These are phyloP conservation scores for Chloroclystis v-ata DNA, from an alignment of 2,888 invertebrate species.

Conservation along the genomic window DNA sequence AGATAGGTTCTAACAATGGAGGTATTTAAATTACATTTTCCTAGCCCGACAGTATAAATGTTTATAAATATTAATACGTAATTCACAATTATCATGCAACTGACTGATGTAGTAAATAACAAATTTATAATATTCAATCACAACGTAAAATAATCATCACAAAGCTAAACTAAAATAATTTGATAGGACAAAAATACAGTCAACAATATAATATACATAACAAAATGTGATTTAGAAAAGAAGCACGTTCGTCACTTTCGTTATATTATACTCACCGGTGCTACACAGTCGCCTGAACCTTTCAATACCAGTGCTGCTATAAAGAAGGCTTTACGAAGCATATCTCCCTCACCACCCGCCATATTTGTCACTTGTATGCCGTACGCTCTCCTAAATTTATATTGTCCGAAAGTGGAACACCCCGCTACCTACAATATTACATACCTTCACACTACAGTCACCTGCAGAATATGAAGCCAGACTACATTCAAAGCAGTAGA, in stretches of 20 bases:
- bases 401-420: slow-evolving; percentile 31
- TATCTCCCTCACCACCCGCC: slow-evolving; percentile 7
- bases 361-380: slow-evolving; percentile 36
- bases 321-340: slow-evolving; percentile 20
- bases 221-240: no score
- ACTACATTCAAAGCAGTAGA: background rate
- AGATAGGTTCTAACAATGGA: background rate
- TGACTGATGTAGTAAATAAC: no score
- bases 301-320: slow-evolving; percentile 20
- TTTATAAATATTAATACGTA: no score
- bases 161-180: no score
- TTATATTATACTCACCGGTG: no score
- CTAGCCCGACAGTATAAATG: no score
- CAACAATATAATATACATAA: no score
- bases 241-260: no score
- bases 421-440: background rate
- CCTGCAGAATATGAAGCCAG: background rate
- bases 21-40: background rate
- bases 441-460: background rate
- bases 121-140: no score
- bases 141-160: no score
- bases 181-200: no score
- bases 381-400: slow-evolving; percentile 30
- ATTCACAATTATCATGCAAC: no score
- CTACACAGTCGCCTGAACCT: slow-evolving; percentile 20